phyloP scores from a whole-genome alignment of 1,140 invertebrate species.

The Ceratosolen solmsi region DNA sequence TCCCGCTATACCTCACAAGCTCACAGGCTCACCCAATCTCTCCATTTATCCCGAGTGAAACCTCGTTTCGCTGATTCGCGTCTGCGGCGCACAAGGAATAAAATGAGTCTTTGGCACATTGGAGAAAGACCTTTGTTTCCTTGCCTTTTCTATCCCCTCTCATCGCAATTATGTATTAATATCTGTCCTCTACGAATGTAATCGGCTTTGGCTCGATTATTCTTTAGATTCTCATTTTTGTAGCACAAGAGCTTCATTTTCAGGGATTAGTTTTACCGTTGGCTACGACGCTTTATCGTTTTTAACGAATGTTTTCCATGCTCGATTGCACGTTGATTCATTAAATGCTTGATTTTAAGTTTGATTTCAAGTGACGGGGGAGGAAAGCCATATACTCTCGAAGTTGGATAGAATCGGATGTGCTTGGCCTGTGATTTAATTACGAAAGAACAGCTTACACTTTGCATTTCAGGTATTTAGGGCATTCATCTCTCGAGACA shows the following conservation, averaged over 20 bases:
- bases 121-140: not conserved
- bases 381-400: too few relatives aligned
- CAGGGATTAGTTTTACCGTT: not conserved
- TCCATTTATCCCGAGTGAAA: slow-evolving; percentile 8
- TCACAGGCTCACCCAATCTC: not conserved
- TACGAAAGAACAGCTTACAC: too few relatives aligned
- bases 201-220: slow-evolving; percentile 32
- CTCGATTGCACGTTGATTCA: not conserved
- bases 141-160: not conserved
- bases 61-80: slow-evolving; percentile 33
- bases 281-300: not conserved
- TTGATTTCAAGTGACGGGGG: too few relatives aligned
- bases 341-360: not conserved
- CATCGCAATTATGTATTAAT: slow-evolving; percentile 21
- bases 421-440: too few relatives aligned
- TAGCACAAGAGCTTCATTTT: not conserved
- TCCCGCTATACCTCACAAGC: not conserved
- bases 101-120: slow-evolving; percentile 1
- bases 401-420: too few relatives aligned
- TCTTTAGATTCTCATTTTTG: not conserved
- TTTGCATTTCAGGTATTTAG: too few relatives aligned
- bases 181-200: not conserved
- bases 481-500: too few relatives aligned
- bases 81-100: not conserved
- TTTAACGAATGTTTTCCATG: not conserved